Conservation (phyloP, 2,113 vertebrate genomes). For the Chinchilla lanigera region DNA sequence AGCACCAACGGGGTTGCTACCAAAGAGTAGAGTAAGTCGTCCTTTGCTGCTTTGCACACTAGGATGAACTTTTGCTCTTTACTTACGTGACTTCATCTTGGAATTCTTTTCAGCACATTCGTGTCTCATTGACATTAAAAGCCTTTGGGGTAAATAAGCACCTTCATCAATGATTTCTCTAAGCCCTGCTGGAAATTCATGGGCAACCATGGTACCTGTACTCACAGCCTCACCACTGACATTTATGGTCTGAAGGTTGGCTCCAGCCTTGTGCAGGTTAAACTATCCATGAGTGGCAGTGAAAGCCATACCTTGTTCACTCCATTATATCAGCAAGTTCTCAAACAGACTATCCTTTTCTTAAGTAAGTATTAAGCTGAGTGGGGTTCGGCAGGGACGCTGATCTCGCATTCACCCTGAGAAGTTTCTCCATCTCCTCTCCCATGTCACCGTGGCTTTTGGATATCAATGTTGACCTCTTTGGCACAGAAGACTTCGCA, state of each 20-base stretch:
- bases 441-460: neutral
- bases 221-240: neutral
- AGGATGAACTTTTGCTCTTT: neutral
- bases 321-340: neutral
- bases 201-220: neutral
- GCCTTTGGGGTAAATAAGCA: neutral
- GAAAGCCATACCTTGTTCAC: neutral
- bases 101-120: neutral
- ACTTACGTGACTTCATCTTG: neutral
- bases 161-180: neutral
- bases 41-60: neutral
- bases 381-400: neutral
- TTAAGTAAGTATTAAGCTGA: neutral
- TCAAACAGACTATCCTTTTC: neutral
- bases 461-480: neutral
- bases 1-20: neutral
- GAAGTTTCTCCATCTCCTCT: neutral
- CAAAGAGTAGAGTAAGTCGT: neutral
- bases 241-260: neutral
- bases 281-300: neutral
- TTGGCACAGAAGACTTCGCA: neutral
- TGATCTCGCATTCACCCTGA: neutral
- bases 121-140: neutral
- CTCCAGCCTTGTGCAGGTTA: neutral
- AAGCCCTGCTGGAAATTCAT: neutral